Conservation (phyloP, 2,888 invertebrate genomes). For the Cephus pygmeus region DNA sequence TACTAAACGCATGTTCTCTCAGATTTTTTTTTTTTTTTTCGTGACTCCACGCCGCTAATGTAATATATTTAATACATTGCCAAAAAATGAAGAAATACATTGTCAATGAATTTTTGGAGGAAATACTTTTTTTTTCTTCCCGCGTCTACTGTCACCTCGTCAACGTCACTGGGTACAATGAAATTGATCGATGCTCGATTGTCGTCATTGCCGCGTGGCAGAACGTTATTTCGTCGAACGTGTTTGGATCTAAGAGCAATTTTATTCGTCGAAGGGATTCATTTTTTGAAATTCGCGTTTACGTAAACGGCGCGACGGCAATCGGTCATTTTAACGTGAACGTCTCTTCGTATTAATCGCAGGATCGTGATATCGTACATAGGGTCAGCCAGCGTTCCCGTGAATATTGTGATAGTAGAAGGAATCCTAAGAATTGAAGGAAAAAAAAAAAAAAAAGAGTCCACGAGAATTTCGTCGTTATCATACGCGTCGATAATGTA, state of each 20-base stretch:
- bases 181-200: background rate
- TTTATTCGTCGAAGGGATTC: background rate
- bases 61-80: background rate
- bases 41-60: background rate
- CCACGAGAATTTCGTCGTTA: background rate
- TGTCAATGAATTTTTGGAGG: background rate
- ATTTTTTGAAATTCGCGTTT: background rate
- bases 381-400: background rate
- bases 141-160: background rate
- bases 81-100: no score
- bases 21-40: background rate
- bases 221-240: background rate
- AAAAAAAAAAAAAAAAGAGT: background rate
- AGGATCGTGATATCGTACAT: background rate
- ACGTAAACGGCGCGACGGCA: background rate
- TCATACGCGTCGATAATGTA: background rate
- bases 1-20: background rate
- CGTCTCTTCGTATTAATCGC: background rate
- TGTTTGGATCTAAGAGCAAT: background rate
- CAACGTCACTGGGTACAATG: background rate
- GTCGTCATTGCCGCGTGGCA: background rate
- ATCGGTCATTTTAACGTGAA: background rate
- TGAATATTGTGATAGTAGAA: background rate
- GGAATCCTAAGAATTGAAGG: background rate
- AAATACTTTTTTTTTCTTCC: background rate